Percentiles rank a stretch among this genome's conserved stretches.
Evolutionary conservation across 2,113 vertebrate species (phyloP).

Genomic region (Oncorhynchus kisutch): DNA sequence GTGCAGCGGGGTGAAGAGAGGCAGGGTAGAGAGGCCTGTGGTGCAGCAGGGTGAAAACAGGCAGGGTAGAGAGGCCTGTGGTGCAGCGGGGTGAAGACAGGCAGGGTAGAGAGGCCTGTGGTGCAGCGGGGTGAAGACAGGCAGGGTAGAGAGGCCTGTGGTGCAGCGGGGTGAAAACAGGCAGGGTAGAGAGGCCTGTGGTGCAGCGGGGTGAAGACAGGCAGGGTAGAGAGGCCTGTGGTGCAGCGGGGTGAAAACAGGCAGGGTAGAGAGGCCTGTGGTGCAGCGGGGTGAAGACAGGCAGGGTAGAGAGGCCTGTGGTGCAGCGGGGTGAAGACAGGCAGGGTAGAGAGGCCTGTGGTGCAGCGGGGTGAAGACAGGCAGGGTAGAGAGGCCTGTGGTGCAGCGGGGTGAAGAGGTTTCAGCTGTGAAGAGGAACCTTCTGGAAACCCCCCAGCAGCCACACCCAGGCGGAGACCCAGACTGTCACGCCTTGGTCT

Average conservation of each 20-base stretch:
- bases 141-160: constrained; percentile 50
- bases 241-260: constrained; percentile 54
- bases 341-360: constrained; percentile 51
- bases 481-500: no score
- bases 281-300: constrained; percentile 54
- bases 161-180: constrained; percentile 53
- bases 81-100: constrained; percentile 53
- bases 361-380: constrained; percentile 54
- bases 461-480: constrained; percentile 28
- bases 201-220: constrained; percentile 54
- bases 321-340: constrained; percentile 54
- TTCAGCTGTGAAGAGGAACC: constrained; percentile 62
- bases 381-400: constrained; percentile 51
- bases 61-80: constrained; percentile 50
- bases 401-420: constrained; percentile 27
- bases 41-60: constrained; percentile 50
- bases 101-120: constrained; percentile 50
- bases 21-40: constrained; percentile 51
- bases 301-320: constrained; percentile 51
- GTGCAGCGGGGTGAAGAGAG: constrained; percentile 39
- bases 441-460: constrained; percentile 55
- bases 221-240: constrained; percentile 51
- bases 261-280: constrained; percentile 51
- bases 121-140: constrained; percentile 53
- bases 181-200: constrained; percentile 50